Evolutionary conservation across 2,113 vertebrate genomes (phyloP).

Genomic region (Stomatorhinus ivindoensis): DNA sequence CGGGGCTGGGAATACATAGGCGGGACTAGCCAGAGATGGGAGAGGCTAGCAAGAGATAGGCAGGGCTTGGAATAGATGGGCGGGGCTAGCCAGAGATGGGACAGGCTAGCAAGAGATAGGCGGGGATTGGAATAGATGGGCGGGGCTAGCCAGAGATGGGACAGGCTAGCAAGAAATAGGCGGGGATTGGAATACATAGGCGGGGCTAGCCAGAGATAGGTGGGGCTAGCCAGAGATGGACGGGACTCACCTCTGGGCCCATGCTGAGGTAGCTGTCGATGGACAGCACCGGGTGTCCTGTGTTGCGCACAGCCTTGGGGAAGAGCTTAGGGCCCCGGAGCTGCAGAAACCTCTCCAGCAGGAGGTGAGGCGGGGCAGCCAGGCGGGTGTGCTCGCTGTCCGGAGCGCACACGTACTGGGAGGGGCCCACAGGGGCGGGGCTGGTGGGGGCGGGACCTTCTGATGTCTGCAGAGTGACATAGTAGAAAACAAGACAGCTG

Average conservation of each 20-base stretch:
- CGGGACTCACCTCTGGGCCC: constrained; percentile 74
- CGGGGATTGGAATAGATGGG: neutral
- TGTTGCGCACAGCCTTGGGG: constrained; percentile 79
- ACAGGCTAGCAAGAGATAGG: neutral
- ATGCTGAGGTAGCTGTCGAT: constrained; percentile 95
- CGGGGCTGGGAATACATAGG: neutral
- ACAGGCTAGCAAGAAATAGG: neutral
- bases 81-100: too few relatives aligned
- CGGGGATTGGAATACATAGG: neutral
- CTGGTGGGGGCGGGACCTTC: constrained; percentile 68
- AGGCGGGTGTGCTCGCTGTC: constrained; percentile 91
- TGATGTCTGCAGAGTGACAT: constrained; percentile 60
- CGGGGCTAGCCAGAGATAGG: neutral
- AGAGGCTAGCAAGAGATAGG: neutral
- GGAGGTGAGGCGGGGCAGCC: constrained; percentile 86
- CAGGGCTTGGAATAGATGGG: neutral
- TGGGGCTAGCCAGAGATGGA: neutral
- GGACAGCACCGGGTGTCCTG: constrained; percentile 80
- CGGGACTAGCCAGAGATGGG: neutral
- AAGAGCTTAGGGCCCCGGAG: constrained; percentile 84
- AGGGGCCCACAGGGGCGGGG: constrained; percentile 72
- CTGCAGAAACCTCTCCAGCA: constrained; percentile 92
- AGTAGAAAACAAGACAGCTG: neutral
- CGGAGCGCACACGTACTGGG: constrained; percentile 90
- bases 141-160: neutral